These are phyloP conservation scores for Phenganax marumi DNA, from an alignment of 92 coral and sea anemone genomes.

Conservation along the genomic window DNA sequence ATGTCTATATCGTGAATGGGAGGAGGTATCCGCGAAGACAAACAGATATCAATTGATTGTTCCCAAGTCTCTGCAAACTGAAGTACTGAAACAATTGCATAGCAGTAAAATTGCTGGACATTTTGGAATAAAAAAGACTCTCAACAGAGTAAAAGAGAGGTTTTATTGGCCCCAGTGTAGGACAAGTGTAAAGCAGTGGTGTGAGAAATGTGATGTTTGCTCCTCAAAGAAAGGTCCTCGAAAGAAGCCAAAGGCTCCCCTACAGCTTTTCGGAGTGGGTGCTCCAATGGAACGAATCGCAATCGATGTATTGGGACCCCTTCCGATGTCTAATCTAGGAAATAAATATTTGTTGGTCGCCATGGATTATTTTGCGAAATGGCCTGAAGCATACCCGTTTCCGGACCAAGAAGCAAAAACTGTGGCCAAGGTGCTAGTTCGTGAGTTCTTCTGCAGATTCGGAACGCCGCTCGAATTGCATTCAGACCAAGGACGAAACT, in stretches of 20 bases:
- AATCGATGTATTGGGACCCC: constrained; percentile 30
- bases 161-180: constrained; percentile 40
- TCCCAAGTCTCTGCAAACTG: background rate
- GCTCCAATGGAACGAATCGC: constrained; percentile 35
- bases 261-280: constrained; percentile 12
- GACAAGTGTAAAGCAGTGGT: constrained; percentile 23
- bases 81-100: constrained; percentile 22
- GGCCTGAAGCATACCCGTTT: constrained; percentile 29
- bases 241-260: constrained; percentile 1
- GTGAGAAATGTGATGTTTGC: constrained; percentile 24
- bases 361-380: constrained; percentile 24
- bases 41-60: background rate
- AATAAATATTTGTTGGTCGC: constrained; percentile 17
- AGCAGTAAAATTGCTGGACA: constrained; percentile 20
- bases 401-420: constrained; percentile 26
- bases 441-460: background rate
- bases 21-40: background rate
- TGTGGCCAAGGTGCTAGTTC: constrained; percentile 22
- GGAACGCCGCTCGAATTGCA: too few relatives aligned
- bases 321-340: constrained; percentile 11
- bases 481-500: background rate
- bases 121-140: constrained; percentile 29
- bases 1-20: constrained; percentile 1
- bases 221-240: constrained; percentile 22
- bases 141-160: constrained; percentile 6